A percentile compares a stretch with the other conserved stretches of the same genome.
Conservation (phyloP, 2,113 vertebrate species). For the Telmatochromis brichardi region DNA sequence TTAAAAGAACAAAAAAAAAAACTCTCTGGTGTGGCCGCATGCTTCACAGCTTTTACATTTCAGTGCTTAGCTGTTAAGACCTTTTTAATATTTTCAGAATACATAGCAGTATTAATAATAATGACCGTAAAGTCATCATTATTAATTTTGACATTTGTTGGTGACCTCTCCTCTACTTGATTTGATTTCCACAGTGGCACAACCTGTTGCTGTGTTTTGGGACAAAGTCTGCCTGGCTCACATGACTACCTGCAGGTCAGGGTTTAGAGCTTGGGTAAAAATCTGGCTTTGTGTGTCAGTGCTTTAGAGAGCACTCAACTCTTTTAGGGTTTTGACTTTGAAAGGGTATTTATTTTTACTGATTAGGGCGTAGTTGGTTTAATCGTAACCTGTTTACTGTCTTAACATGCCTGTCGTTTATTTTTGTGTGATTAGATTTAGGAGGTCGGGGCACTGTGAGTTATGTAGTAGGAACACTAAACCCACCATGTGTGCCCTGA, state of each 20-base stretch:
- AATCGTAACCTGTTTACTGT: background rate
- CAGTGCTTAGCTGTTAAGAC: background rate
- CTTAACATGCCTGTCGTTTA: background rate
- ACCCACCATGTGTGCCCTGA: background rate
- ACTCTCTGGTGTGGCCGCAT: background rate
- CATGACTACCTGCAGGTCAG: slow-evolving; percentile 34
- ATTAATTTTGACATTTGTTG: background rate
- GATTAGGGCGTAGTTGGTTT: background rate
- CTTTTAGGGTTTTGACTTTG: background rate
- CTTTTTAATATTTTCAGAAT: background rate
- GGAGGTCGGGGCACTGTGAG: rapidly evolving
- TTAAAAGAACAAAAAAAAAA: background rate
- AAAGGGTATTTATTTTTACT: background rate
- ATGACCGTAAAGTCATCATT: background rate
- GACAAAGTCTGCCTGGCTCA: slow-evolving; percentile 30
- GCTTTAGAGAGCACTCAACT: background rate
- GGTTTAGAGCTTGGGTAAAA: slow-evolving; percentile 24
- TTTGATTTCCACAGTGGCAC: background rate
- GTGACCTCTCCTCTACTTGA: background rate
- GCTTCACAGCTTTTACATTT: background rate
- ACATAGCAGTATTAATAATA: background rate
- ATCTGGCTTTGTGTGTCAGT: background rate
- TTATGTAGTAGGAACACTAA: background rate
- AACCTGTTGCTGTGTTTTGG: slow-evolving; percentile 37
- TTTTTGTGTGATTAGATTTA: background rate